These are phyloP conservation scores for Merodon equestris DNA, from an alignment of 2,888 invertebrate species.

Conservation along the genomic window DNA sequence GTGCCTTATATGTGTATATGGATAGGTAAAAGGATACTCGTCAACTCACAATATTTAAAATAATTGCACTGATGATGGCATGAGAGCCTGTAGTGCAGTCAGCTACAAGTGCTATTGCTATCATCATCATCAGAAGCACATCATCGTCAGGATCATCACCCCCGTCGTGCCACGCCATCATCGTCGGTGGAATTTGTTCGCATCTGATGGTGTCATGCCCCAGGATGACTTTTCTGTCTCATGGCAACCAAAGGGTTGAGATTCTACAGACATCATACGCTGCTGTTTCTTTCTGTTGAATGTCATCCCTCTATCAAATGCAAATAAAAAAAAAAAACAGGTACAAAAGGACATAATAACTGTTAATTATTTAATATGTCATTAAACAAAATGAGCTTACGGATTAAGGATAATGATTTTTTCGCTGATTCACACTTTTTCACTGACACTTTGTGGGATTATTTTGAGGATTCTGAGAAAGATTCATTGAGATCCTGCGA, in stretches of 20 bases:
- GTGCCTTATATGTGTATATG: conserved; percentile 27
- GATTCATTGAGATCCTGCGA: neutral
- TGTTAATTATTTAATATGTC: conserved; percentile 61
- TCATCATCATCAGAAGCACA: too few species aligned
- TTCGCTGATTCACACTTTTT: too few species aligned
- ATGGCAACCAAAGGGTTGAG: neutral
- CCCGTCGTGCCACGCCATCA: conserved; percentile 12
- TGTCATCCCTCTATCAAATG: conserved; percentile 44
- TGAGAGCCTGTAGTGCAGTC: neutral
- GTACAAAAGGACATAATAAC: conserved; percentile 26
- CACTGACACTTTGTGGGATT: neutral
- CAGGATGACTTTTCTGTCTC: conserved; percentile 10
- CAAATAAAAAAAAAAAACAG: conserved; percentile 21
- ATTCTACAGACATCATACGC: conserved; percentile 9
- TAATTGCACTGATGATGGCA: conserved; percentile 41
- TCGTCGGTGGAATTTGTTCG: conserved; percentile 30
- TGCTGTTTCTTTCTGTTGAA: conserved; percentile 23
- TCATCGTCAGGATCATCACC: neutral
- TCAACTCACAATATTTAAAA: conserved; percentile 46
- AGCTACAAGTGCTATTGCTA: too few species aligned
- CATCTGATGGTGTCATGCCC: conserved; percentile 36
- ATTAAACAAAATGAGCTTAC: conserved; percentile 38
- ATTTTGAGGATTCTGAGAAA: conserved; percentile 11
- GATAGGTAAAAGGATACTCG: conserved; percentile 23
- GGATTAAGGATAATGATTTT: neutral